These are phyloP conservation scores for Craseonycteris thonglongyai DNA, from an alignment of 2,113 vertebrate species.

Conservation along the genomic window DNA sequence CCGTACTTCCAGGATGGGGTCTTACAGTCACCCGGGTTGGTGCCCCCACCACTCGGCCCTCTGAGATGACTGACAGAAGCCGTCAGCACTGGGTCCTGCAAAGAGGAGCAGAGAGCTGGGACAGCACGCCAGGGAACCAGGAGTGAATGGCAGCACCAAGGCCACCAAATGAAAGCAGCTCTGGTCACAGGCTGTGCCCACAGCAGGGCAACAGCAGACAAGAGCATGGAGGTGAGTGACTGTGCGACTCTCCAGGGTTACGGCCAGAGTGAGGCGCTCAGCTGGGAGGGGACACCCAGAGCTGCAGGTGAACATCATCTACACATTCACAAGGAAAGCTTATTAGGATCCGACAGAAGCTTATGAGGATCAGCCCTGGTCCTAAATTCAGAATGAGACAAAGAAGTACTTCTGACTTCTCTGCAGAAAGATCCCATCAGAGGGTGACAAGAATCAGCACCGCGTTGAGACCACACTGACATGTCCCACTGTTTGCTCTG, in stretches of 20 bases:
- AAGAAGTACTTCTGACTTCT: background rate
- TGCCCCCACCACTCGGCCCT: background rate
- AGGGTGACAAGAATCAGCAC: background rate
- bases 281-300: background rate
- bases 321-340: background rate
- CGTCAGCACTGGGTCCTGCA: background rate
- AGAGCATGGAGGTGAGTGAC: background rate
- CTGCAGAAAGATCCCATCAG: background rate
- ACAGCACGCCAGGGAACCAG: background rate
- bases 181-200: background rate
- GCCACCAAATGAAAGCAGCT: background rate
- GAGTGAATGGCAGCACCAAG: background rate
- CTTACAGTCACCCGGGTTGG: accelerated
- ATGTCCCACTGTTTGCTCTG: background rate
- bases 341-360: background rate
- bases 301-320: accelerated
- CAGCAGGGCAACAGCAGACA: background rate
- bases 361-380: background rate
- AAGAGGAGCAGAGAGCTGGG: background rate
- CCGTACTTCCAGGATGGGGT: background rate
- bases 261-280: background rate
- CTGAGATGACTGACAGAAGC: background rate
- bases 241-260: background rate
- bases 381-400: background rate
- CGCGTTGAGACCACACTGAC: background rate